Percentiles rank a stretch among this genome's conserved stretches.
Conservation (phyloP, 2,888 invertebrate genomes). For the Agrochola litura region DNA sequence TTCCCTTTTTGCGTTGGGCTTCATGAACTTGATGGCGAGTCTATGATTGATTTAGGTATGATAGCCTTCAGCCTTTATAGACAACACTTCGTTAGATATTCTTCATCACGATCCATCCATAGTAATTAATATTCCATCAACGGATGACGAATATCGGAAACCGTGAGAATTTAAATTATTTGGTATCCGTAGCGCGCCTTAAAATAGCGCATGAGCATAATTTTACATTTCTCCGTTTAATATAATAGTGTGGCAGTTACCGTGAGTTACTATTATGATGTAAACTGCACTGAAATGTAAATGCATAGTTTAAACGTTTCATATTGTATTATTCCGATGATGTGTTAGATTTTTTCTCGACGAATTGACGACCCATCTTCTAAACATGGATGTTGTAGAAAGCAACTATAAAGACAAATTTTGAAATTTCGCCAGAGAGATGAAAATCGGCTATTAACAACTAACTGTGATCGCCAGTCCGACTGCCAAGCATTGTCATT, state of each 20-base stretch:
- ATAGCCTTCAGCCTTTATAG: conserved; percentile 20
- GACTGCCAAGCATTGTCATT: conserved; percentile 10
- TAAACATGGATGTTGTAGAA: neutral
- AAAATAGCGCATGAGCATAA: conserved; percentile 41
- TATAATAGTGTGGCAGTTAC: conserved; percentile 43
- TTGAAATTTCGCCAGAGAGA: neutral
- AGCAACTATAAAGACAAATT: neutral
- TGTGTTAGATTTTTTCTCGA: neutral
- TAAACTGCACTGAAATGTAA: conserved; percentile 28
- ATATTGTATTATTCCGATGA: conserved; percentile 6
- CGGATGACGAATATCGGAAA: conserved; percentile 27
- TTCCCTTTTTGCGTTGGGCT: conserved; percentile 30
- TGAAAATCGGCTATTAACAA: neutral
- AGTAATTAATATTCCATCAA: conserved; percentile 47
- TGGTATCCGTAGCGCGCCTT: conserved; percentile 19
- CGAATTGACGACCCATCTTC: neutral
- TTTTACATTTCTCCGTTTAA: conserved; percentile 30
- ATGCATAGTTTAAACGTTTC: conserved; percentile 6
- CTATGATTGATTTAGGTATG: conserved; percentile 52
- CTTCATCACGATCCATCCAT: conserved; percentile 18
- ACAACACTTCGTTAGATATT: conserved; percentile 22
- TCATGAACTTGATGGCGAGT: conserved; percentile 24
- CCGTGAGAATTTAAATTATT: conserved; percentile 42
- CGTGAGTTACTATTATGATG: conserved; percentile 36
- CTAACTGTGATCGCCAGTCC: neutral